A percentile compares a stretch with the other conserved stretches of the same genome.
phyloP scores from a whole-genome alignment of 2,888 invertebrate species.

The Mellilla xanthometata region DNA sequence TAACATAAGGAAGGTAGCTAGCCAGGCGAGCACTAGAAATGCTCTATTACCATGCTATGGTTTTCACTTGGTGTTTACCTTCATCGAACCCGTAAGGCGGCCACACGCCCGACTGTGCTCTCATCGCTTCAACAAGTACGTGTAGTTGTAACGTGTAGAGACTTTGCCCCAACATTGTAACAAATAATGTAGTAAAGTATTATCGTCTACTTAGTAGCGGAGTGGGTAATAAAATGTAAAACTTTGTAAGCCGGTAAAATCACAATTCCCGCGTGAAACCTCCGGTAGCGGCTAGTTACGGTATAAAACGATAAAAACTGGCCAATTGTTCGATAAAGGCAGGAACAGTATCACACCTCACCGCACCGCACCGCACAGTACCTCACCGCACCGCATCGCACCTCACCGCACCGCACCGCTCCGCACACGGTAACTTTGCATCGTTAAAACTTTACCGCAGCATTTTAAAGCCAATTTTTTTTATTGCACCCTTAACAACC shows the following conservation, averaged over 20 bases:
- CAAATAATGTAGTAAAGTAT: not conserved
- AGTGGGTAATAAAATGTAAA: not conserved
- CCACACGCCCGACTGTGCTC: too few species aligned
- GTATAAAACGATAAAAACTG: not conserved
- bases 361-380: too few species aligned
- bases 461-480: conserved; percentile 21
- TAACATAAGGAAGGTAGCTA: too few species aligned
- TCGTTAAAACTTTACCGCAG: conserved; percentile 21
- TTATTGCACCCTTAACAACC: conserved; percentile 12
- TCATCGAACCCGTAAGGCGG: too few species aligned
- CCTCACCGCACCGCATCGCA: too few species aligned
- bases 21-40: too few species aligned
- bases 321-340: conserved; percentile 5
- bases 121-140: too few species aligned
- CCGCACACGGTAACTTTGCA: conserved; percentile 15
- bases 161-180: not conserved
- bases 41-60: not conserved
- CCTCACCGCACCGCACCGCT: not conserved
- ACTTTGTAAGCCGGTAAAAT: too few species aligned
- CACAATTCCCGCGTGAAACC: not conserved
- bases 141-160: too few species aligned
- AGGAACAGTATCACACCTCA: too few species aligned
- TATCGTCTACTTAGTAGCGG: not conserved
- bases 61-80: too few species aligned
- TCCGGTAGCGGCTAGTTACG: not conserved